Evolutionary conservation across 2,113 vertebrate genomes (phyloP), one percentile per base, ranked within the genome.

Genomic region (Varanus komodoensis): DNA sequence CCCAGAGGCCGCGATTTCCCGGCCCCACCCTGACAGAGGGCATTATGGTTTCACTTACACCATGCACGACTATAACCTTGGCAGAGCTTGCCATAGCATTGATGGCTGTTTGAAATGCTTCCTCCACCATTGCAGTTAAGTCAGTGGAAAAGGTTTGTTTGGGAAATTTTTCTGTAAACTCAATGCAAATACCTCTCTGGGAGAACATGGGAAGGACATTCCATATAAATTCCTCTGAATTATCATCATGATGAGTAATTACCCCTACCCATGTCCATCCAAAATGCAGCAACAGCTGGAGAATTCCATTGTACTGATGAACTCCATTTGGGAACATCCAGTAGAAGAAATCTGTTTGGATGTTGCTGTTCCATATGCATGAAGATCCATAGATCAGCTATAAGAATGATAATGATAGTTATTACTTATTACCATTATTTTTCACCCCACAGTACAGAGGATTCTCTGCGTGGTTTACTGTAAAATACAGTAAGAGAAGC

Each of bases 231-330:
- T 8, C 9, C 1, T 29, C 44, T 64, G n/a, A 19, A 29, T 4
- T 29, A 50, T 50, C 67, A 61, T 44, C 34, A 6, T 21, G 1
- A 2, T 29, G 54, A 29, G 9, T 19, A 78, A 78, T 6, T n/a
- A 87, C 14, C 23, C 77, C 87, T 34, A 88, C 8, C 87, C 87
- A 88, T 21, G 17, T 27, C 87, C 87, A 88, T 3, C 9, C n/a
- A 23, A 88, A 88, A 69, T 88, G 6, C 32, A 81, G 19, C 1
- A 87, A 11, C 29, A 87, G n/a, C 1, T 67, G 57, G 1, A 87
- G 57, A 79, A 87, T 87, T 5, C 74, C 86, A 8, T 11, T 23
- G 12, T 88, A 50, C 4, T 88, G 87, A n/a, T 80, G 29, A 6
- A 21, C 29, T 17, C 11, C 48, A 25, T 32, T 8, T 15, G 77